A percentile compares a stretch with the other conserved stretches of the same genome.
These are phyloP conservation scores for Felis chaus DNA, from an alignment of 2,113 vertebrate genomes.

Conservation along the genomic window DNA sequence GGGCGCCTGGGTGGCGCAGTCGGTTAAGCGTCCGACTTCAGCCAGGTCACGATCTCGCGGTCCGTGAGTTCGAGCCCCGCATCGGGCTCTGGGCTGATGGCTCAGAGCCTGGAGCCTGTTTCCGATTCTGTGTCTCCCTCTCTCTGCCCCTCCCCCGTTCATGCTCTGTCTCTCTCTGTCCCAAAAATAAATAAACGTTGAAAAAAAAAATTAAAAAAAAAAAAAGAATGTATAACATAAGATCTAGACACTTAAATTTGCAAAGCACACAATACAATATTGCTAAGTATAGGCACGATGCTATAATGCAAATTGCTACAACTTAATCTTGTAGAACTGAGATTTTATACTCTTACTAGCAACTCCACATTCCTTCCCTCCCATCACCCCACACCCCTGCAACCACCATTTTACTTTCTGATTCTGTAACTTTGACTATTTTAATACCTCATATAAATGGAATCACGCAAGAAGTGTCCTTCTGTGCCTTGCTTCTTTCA, in stretches of 20 bases:
- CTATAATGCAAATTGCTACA: not conserved
- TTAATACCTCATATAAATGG: not conserved
- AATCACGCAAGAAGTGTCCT: not conserved
- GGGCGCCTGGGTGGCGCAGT: too few species aligned
- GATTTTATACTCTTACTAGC: not conserved
- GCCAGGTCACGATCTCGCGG: too few species aligned
- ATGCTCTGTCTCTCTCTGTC: too few species aligned
- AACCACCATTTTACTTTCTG: not conserved
- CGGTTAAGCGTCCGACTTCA: too few species aligned
- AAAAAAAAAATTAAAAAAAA: too few species aligned
- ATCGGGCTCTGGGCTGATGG: too few species aligned
- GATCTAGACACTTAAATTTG: not conserved
- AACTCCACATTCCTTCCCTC: rapidly evolving
- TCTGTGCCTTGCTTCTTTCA: not conserved
- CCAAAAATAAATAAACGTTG: too few species aligned
- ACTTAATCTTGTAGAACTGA: not conserved
- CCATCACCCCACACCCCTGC: not conserved
- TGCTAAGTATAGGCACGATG: not conserved
- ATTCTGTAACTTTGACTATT: not conserved
- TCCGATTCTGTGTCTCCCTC: too few species aligned
- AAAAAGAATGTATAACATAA: not conserved
- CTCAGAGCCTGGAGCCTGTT: too few species aligned
- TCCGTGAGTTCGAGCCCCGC: too few species aligned
- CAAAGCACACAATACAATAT: not conserved
- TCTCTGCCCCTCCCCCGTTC: too few species aligned